These are phyloP conservation scores for Coremacera marginata DNA, from an alignment of 2,888 invertebrate species.

Conservation along the genomic window DNA sequence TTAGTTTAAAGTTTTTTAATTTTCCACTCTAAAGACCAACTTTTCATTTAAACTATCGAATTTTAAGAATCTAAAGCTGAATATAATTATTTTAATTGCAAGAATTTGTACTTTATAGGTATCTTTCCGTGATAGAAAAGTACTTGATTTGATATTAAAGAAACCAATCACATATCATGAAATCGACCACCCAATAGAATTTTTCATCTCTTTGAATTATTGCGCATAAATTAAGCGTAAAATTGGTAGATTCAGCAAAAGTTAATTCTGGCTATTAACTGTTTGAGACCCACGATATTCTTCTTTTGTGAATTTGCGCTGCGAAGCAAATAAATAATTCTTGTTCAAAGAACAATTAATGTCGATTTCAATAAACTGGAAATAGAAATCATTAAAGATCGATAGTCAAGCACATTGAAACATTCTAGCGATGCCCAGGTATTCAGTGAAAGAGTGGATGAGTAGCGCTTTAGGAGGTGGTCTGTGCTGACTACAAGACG, in stretches of 20 bases:
- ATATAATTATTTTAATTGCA: background rate
- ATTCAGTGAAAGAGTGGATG: background rate
- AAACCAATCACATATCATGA: background rate
- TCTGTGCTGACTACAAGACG: conserved; percentile 3
- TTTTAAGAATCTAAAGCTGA: background rate
- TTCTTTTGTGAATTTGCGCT: background rate
- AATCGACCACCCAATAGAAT: background rate
- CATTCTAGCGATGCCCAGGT: background rate
- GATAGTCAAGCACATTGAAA: background rate
- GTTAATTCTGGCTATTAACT: background rate
- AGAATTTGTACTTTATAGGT: background rate
- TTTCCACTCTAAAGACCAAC: too few species aligned
- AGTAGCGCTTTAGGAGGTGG: conserved; percentile 7
- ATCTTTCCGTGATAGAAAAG: background rate
- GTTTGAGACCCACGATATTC: background rate
- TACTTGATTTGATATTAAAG: too few species aligned
- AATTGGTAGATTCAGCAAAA: background rate
- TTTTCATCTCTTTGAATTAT: background rate
- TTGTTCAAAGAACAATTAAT: conserved; percentile 19
- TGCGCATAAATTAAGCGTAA: conserved; percentile 3
- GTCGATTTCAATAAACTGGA: conserved; percentile 21
- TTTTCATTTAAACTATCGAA: background rate
- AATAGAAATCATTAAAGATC: background rate
- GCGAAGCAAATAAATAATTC: conserved; percentile 8
- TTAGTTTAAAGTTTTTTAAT: too few species aligned